phyloP scores from a whole-genome alignment of 2,888 invertebrate genomes.

The Lysandra coridon region DNA sequence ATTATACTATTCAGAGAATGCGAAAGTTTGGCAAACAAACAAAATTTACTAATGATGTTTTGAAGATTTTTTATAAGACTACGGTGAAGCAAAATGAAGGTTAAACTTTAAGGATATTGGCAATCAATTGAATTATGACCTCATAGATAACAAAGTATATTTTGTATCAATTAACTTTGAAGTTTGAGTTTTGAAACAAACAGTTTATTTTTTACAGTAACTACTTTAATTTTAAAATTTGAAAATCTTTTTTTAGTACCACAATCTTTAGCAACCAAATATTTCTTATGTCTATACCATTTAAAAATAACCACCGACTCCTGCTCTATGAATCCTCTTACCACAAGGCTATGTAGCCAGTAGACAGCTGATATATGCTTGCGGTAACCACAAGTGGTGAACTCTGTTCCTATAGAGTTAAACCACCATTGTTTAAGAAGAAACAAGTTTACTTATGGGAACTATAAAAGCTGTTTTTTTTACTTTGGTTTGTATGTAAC shows the following conservation, averaged over 20 bases:
- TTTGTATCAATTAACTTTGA: no score
- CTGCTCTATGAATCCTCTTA: background rate
- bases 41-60: background rate
- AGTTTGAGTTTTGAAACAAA: no score
- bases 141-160: no score
- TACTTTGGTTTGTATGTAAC: background rate
- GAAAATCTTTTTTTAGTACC: no score
- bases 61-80: background rate
- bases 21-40: background rate
- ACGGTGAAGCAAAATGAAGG: no score
- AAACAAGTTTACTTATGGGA: background rate
- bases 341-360: background rate
- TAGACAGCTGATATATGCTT: background rate
- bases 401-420: background rate
- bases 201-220: no score
- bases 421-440: background rate
- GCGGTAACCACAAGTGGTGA: background rate
- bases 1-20: no score
- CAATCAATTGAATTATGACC: no score
- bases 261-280: no score
- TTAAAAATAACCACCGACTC: background rate
- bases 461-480: background rate
- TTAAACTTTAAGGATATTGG: no score
- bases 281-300: background rate
- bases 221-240: no score